Conservation (phyloP, 2,888 invertebrate species). For the Agonopterix subpropinquella region DNA sequence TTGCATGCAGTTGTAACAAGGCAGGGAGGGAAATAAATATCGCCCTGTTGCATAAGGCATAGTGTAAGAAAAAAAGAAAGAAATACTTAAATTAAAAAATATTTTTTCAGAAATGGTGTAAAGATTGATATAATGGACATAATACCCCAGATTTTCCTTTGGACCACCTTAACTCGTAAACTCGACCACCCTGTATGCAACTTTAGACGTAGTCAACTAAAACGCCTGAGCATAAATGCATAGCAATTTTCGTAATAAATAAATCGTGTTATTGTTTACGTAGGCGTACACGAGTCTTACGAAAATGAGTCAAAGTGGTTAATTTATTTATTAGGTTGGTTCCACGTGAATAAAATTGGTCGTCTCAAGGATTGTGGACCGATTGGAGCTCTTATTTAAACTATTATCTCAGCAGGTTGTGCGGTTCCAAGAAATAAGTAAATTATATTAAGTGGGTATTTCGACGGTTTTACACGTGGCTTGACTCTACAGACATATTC, state of each 20-base stretch:
- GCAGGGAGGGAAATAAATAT: too few species aligned
- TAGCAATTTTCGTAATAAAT: constrained; percentile 5
- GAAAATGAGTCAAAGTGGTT: neutral
- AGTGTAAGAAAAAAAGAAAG: too few species aligned
- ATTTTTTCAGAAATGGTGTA: too few species aligned
- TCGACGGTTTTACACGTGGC: neutral
- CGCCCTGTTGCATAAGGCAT: too few species aligned
- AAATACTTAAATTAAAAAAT: too few species aligned
- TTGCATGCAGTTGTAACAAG: too few species aligned
- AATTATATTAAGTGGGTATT: neutral
- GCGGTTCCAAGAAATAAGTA: neutral
- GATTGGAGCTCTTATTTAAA: neutral
- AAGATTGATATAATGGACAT: too few species aligned
- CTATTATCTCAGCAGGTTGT: neutral
- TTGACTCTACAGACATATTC: neutral
- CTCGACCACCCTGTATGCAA: too few species aligned
- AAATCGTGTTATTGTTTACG: constrained; percentile 5
- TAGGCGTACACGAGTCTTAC: constrained; percentile 31
- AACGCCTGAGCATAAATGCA: constrained; percentile 8
- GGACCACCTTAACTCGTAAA: too few species aligned
- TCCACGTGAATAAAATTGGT: constrained; percentile 6
- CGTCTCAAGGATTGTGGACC: constrained; percentile 7
- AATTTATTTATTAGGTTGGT: constrained; percentile 1
- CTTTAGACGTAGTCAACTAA: neutral
- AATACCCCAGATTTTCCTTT: too few species aligned